These are phyloP conservation scores for Anabas testudineus DNA, from an alignment of 2,797 vertebrate genomes.

Conservation along the genomic window DNA sequence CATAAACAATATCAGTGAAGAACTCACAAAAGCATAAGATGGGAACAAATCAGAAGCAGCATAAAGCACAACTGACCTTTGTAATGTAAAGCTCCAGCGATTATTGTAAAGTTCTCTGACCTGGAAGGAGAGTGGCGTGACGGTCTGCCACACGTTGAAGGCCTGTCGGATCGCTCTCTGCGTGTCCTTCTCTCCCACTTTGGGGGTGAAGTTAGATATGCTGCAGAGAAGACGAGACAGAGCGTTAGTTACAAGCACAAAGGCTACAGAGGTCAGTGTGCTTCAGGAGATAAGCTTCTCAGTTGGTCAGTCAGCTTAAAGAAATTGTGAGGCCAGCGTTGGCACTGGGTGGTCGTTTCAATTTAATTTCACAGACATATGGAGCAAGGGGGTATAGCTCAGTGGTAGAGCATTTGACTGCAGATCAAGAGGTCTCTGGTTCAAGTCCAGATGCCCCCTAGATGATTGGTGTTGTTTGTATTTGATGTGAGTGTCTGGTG, in stretches of 20 bases:
- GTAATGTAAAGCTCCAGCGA: not conserved
- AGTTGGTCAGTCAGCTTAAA: too few relatives aligned
- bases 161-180: conserved; percentile 95
- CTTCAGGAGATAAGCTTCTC: too few relatives aligned
- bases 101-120: conserved; percentile 32
- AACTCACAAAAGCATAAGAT: too few relatives aligned
- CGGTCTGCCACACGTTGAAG: conserved; percentile 98
- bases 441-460: conserved; percentile 86
- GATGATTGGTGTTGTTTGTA: too few relatives aligned
- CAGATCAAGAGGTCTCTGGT: conserved; percentile 87
- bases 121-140: conserved; percentile 96
- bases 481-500: too few relatives aligned
- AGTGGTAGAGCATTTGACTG: conserved; percentile 88
- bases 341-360: too few relatives aligned
- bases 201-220: conserved; percentile 98
- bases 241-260: not conserved
- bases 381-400: conserved; percentile 86
- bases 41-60: not conserved
- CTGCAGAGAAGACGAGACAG: conserved; percentile 70
- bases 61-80: not conserved
- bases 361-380: too few relatives aligned
- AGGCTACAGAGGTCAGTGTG: too few relatives aligned
- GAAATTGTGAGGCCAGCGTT: too few relatives aligned
- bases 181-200: conserved; percentile 96
- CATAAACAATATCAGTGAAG: not conserved